These are phyloP conservation scores for Macaca fascicularis DNA, from an alignment of 2,113 vertebrate species.

Conservation along the genomic window DNA sequence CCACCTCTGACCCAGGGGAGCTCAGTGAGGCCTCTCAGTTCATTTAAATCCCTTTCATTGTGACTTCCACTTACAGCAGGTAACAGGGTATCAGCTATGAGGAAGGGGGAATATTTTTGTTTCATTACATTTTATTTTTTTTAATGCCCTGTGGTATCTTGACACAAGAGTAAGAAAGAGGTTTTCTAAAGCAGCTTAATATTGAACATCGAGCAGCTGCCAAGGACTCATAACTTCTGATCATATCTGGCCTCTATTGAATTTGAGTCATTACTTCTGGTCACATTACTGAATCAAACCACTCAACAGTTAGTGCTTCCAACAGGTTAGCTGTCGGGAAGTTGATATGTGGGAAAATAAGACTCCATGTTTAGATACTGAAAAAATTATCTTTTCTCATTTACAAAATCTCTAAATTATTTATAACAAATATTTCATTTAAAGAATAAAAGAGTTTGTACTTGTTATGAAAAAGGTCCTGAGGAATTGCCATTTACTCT, in stretches of 20 bases:
- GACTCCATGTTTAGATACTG: neutral
- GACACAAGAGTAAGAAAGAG: neutral
- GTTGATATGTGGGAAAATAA: neutral
- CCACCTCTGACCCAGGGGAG: neutral
- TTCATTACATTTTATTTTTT: neutral
- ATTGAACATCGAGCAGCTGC: neutral
- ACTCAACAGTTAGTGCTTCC: neutral
- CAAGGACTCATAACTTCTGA: constrained; percentile 38
- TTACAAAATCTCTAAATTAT: neutral
- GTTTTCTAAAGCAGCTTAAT: constrained; percentile 26
- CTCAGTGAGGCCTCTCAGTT: neutral
- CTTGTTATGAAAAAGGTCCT: neutral
- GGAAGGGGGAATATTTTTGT: neutral
- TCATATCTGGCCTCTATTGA: neutral
- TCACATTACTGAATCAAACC: neutral
- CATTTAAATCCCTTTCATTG: constrained; percentile 7
- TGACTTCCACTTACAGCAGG: neutral
- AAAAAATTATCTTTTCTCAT: neutral
- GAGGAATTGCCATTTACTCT: neutral
- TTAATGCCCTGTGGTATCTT: neutral
- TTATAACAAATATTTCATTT: neutral
- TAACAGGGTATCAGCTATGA: neutral
- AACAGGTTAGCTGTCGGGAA: neutral
- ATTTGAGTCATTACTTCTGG: constrained; percentile 1
- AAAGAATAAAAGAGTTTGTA: neutral